A percentile compares a stretch with the other conserved stretches of the same genome.
phyloP scores from a whole-genome alignment of 2,888 invertebrate species.

The Odiellus spinosus region DNA sequence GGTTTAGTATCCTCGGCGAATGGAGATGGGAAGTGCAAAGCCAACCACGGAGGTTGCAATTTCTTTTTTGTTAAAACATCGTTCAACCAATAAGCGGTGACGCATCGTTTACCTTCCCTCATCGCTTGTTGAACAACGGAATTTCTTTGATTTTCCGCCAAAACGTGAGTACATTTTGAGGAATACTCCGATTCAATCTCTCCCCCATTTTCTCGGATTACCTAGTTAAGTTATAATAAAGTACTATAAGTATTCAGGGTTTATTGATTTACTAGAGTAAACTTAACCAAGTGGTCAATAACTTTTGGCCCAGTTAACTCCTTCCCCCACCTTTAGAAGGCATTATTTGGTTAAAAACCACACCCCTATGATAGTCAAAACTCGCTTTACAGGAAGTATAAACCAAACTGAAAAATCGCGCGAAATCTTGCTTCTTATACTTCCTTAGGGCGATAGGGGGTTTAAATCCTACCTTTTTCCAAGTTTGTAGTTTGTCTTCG shows the following conservation, averaged over 20 bases:
- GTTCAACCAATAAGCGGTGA: slow-evolving; percentile 76
- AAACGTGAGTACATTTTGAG: slow-evolving; percentile 72
- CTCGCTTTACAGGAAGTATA: no score
- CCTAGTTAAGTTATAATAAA: slow-evolving; percentile 24
- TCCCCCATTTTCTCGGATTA: slow-evolving; percentile 65
- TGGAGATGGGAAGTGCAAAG: slow-evolving; percentile 66
- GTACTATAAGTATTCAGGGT: slow-evolving; percentile 41
- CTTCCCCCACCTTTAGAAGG: no score
- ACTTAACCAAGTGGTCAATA: no score
- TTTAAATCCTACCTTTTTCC: slow-evolving; percentile 21
- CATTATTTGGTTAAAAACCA: no score
- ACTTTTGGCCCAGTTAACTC: no score
- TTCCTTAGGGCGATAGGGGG: no score
- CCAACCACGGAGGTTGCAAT: slow-evolving; percentile 81
- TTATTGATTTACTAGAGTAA: no score
- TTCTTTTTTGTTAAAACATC: slow-evolving; percentile 74
- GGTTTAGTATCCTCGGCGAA: slow-evolving; percentile 30
- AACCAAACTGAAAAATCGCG: no score
- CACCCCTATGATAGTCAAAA: no score
- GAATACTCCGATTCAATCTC: slow-evolving; percentile 73
- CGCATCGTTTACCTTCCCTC: slow-evolving; percentile 50
- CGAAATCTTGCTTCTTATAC: no score
- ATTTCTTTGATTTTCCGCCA: slow-evolving; percentile 78
- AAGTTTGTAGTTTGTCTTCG: slow-evolving; percentile 19
- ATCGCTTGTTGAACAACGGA: slow-evolving; percentile 69